Conservation (phyloP, 2,797 vertebrate species). For the Crypturellus tataupa region DNA sequence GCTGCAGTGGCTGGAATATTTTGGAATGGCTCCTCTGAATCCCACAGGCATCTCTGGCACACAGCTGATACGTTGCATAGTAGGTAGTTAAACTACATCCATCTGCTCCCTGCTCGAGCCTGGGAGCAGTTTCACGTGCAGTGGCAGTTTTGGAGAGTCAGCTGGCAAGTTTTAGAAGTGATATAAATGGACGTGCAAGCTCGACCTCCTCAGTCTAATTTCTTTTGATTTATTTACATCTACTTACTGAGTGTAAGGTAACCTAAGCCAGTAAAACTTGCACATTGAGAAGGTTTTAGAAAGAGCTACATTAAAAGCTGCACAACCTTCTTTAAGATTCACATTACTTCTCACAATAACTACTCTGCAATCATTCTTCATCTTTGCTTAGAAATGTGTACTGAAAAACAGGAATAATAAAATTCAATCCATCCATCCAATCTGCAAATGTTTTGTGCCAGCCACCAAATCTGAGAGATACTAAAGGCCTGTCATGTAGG, state of each 20-base stretch:
- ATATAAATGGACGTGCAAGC: neutral
- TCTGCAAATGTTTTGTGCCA: neutral
- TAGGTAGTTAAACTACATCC: neutral
- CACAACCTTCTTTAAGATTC: neutral
- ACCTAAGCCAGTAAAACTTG: neutral
- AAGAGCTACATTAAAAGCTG: neutral
- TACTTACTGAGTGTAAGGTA: neutral
- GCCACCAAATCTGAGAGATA: neutral
- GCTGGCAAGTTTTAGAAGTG: neutral
- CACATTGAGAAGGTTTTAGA: neutral
- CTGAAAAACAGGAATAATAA: neutral
- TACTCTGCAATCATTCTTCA: accelerated
- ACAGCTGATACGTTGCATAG: neutral
- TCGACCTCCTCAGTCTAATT: neutral
- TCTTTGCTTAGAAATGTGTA: neutral
- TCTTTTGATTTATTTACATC: neutral
- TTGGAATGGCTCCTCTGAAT: neutral
- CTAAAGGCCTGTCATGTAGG: neutral
- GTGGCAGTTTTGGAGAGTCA: neutral
- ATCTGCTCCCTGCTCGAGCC: neutral
- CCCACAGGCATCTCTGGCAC: neutral
- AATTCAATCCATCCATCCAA: neutral
- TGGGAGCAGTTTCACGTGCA: accelerated
- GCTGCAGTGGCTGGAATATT: neutral
- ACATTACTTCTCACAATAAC: neutral